Evolutionary conservation across 2,888 invertebrate species (phyloP), one percentile per base, ranked within the genome.

Genomic region (Quadriops clusia): DNA sequence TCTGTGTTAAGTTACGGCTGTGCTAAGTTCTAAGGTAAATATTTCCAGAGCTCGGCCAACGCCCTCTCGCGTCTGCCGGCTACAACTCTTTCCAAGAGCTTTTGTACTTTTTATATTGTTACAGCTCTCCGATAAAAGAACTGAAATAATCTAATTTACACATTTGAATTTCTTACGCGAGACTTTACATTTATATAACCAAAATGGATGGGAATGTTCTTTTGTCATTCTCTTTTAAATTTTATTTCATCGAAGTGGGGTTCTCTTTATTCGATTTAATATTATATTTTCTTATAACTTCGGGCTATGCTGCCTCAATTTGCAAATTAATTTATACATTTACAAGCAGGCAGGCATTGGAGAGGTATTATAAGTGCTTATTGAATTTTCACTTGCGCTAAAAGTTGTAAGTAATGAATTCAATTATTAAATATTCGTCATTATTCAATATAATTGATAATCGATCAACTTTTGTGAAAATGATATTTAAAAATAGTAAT

Each of bases 141-240:
- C 49, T 47, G 55, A 53, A 55, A 56, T 58, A 58, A 58, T 58
- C 56, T 53, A 57, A 58, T 58, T 57, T 58, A 57, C 56, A 56
- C 58, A 56, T 58, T 56, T 58, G 55, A 56, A 56, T 56, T 56
- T 56, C 55, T 53, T 50, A 44, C 51, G 47, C 51, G 53, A 51
- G 50, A 53, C 53, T 54, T 55, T 55, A 54, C 53, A 53, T 54
- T 56, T 55, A 54, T 54, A 51, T 53, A 56, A 55, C 54, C 51
- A 49, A 55, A 54, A 55, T 51, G 55, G 53, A 56, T 53, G 53
- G 52, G 53, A 56, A 55, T 54, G 50, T 54, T 54, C 56, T 49
- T 53, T 54, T 53, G 53, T 53, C 54, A 46, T 50, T 46, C 48
- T 33, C 31, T 31, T 34, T 35, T 51, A 51, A 52, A 54, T 53